Evolutionary conservation across 2,888 invertebrate genomes (phyloP).

Genomic region (Macaria notata): DNA sequence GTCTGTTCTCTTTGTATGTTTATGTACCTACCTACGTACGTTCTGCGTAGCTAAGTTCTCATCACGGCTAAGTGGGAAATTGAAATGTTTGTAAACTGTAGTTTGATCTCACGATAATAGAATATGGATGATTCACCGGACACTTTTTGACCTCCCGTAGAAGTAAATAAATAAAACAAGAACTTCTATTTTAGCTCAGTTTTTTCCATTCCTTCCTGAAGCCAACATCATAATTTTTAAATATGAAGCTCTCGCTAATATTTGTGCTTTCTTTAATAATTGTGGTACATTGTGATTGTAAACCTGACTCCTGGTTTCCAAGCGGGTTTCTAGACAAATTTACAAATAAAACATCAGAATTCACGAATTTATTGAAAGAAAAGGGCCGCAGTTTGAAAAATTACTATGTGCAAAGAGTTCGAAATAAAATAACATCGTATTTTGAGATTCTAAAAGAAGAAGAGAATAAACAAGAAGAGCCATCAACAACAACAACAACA

Average conservation of each 20-base stretch:
- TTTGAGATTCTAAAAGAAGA: conserved; percentile 39
- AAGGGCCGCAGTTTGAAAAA: conserved; percentile 57
- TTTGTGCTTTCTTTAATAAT: conserved; percentile 50
- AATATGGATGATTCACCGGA: conserved; percentile 37
- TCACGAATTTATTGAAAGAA: conserved; percentile 60
- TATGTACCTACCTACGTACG: no score
- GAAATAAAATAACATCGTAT: conserved; percentile 57
- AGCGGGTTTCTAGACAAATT: conserved; percentile 53
- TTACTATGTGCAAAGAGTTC: conserved; percentile 59
- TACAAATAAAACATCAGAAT: conserved; percentile 56
- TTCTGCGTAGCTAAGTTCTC: no score
- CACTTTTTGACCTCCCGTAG: conserved; percentile 60
- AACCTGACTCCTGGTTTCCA: conserved; percentile 55
- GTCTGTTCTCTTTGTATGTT: no score
- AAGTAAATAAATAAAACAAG: conserved; percentile 51
- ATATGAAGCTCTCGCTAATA: conserved; percentile 52
- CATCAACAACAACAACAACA: conserved; percentile 10
- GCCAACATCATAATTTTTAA: conserved; percentile 28
- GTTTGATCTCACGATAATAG: conserved; percentile 13
- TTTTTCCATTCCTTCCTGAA: conserved; percentile 29
- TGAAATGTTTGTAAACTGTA: conserved; percentile 26
- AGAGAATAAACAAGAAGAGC: conserved; percentile 9
- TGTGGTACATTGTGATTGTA: conserved; percentile 49
- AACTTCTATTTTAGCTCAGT: conserved; percentile 52
- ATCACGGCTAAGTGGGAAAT: no score